These are phyloP conservation scores for Platysteira castanea DNA, from an alignment of 2,113 vertebrate genomes.

Conservation along the genomic window DNA sequence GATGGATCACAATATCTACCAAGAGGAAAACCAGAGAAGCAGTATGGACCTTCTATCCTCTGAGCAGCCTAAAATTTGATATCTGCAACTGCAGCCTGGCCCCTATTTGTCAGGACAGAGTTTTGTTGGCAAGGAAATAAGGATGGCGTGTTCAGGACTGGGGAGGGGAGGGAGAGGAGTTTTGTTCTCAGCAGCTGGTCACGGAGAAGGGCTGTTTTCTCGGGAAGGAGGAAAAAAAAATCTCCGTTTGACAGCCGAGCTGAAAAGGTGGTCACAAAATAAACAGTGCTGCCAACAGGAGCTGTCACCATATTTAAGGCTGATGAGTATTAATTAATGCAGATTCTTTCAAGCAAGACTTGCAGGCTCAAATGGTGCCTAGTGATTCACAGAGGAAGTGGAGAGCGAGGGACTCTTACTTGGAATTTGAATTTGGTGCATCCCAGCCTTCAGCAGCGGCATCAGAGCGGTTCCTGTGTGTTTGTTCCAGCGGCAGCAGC, in stretches of 20 bases:
- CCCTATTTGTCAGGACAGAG: neutral
- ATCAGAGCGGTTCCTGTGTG: neutral
- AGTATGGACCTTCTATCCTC: neutral
- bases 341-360: constrained; percentile 50
- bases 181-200: constrained; percentile 43
- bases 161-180: neutral
- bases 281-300: constrained; percentile 56
- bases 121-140: constrained; percentile 44
- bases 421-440: neutral
- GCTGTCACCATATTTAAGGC: constrained; percentile 68
- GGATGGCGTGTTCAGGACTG: neutral
- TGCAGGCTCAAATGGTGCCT: constrained; percentile 3
- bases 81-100: neutral
- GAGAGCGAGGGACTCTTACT: neutral
- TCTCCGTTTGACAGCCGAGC: constrained; percentile 38
- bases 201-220: constrained; percentile 54
- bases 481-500: neutral
- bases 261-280: constrained; percentile 70
- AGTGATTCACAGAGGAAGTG: constrained; percentile 5
- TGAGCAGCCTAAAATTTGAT: neutral
- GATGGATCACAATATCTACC: neutral
- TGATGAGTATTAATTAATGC: constrained; percentile 72
- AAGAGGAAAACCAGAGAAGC: neutral
- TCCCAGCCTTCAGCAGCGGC: neutral
- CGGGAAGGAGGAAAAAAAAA: constrained; percentile 37